A percentile compares a stretch with the other conserved stretches of the same genome.
Conservation (phyloP, 2,113 vertebrate genomes). For the Scolopax mira region DNA sequence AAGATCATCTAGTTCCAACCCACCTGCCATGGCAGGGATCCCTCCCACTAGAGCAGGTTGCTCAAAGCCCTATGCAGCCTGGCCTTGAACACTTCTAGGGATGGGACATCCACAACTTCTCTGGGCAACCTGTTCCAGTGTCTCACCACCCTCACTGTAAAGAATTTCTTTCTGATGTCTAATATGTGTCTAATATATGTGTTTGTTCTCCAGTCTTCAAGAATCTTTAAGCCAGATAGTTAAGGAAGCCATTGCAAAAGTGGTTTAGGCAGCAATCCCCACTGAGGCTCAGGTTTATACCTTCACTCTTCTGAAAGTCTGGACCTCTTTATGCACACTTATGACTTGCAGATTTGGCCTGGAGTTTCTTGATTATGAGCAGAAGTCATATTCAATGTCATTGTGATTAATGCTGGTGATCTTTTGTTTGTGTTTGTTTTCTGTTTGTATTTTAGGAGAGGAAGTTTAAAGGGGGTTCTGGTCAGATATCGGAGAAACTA, state of each 20-base stretch:
- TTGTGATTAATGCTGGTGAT: background rate
- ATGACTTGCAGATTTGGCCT: background rate
- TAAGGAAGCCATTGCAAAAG: background rate
- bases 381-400: background rate
- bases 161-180: too few species aligned
- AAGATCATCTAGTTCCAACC: too few species aligned
- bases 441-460: constrained; percentile 81
- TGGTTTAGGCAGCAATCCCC: background rate
- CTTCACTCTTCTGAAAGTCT: background rate
- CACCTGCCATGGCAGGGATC: too few species aligned
- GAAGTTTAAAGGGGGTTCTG: constrained; percentile 91
- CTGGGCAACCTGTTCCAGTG: too few species aligned
- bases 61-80: too few species aligned
- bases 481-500: constrained; percentile 91
- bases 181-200: too few species aligned
- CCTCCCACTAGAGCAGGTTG: too few species aligned
- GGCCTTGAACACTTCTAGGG: too few species aligned
- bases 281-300: background rate
- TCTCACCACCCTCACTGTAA: too few species aligned
- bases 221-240: background rate
- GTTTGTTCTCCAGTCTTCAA: background rate
- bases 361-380: background rate
- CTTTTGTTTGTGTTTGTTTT: constrained; percentile 4
- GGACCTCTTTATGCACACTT: background rate
- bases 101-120: too few species aligned